Evolutionary conservation across 2,888 invertebrate genomes (phyloP).

Genomic region (Drosophila ustulata): DNA sequence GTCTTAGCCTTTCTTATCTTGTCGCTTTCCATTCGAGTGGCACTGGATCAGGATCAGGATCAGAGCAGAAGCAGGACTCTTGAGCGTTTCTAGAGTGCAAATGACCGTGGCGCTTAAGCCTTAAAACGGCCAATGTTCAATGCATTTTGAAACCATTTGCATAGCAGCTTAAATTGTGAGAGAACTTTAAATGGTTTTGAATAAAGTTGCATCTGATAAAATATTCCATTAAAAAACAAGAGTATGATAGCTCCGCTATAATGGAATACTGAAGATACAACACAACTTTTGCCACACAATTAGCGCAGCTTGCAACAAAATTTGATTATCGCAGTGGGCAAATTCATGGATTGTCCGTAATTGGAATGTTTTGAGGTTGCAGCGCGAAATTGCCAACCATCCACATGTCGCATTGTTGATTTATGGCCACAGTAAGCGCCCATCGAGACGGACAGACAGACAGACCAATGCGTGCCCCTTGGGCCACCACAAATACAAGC

Average conservation of each 20-base stretch:
- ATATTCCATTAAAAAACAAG: background rate
- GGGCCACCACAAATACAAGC: slow-evolving; percentile 23
- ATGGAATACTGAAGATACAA: background rate
- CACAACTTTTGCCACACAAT: slow-evolving; percentile 38
- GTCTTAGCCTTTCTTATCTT: slow-evolving; percentile 45
- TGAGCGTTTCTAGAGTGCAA: slow-evolving; percentile 19
- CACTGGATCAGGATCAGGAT: slow-evolving; percentile 13
- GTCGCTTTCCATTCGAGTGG: slow-evolving; percentile 31
- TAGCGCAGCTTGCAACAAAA: slow-evolving; percentile 31
- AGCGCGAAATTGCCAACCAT: slow-evolving; percentile 42
- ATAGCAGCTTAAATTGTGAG: background rate
- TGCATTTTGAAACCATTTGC: slow-evolving; percentile 9
- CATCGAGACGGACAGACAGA: background rate
- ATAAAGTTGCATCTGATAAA: background rate
- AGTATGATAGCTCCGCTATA: background rate
- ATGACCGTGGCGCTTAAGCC: slow-evolving; percentile 21
- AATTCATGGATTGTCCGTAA: slow-evolving; percentile 37
- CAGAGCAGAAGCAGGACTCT: slow-evolving; percentile 35
- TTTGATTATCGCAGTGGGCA: slow-evolving; percentile 51
- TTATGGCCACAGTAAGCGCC: slow-evolving; percentile 36
- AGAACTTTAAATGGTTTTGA: slow-evolving; percentile 1
- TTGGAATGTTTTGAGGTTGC: slow-evolving; percentile 65
- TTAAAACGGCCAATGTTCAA: slow-evolving; percentile 16
- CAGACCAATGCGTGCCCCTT: background rate
- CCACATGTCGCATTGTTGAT: slow-evolving; percentile 68